phyloP scores from a whole-genome alignment of 2,797 vertebrate genomes.

The Helostoma temminkii region DNA sequence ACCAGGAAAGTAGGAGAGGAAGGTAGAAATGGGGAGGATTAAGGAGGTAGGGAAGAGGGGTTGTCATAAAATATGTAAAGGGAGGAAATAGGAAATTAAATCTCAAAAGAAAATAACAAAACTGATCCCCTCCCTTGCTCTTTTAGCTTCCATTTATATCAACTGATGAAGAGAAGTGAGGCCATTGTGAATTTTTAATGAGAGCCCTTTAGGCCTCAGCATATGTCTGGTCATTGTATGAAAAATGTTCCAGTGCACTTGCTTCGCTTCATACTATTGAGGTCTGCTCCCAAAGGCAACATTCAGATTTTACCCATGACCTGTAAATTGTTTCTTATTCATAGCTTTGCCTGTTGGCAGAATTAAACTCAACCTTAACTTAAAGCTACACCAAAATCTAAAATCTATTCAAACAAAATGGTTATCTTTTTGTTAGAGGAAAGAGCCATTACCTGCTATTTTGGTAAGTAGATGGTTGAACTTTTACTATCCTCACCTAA shows the following conservation, averaged over 20 bases:
- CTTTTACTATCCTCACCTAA: background rate
- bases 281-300: constrained; percentile 43
- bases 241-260: constrained; percentile 41
- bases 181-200: constrained; percentile 78
- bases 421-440: background rate
- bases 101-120: constrained; percentile 80
- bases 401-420: constrained; percentile 8
- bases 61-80: constrained; percentile 82
- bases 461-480: too few relatives aligned
- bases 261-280: constrained; percentile 56
- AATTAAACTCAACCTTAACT: constrained; percentile 1
- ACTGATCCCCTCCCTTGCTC: constrained; percentile 28
- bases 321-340: constrained; percentile 30
- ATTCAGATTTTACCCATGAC: constrained; percentile 48
- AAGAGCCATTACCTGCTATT: background rate
- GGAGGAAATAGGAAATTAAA: constrained; percentile 87
- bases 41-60: constrained; percentile 35
- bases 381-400: background rate
- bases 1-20: constrained; percentile 48
- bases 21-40: constrained; percentile 30
- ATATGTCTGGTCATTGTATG: constrained; percentile 43
- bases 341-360: background rate
- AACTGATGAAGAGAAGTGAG: constrained; percentile 73
- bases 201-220: constrained; percentile 37
- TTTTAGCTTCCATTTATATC: constrained; percentile 50